Conservation (phyloP, 1,140 invertebrate genomes). For the Diachasmimorpha longicaudata region DNA sequence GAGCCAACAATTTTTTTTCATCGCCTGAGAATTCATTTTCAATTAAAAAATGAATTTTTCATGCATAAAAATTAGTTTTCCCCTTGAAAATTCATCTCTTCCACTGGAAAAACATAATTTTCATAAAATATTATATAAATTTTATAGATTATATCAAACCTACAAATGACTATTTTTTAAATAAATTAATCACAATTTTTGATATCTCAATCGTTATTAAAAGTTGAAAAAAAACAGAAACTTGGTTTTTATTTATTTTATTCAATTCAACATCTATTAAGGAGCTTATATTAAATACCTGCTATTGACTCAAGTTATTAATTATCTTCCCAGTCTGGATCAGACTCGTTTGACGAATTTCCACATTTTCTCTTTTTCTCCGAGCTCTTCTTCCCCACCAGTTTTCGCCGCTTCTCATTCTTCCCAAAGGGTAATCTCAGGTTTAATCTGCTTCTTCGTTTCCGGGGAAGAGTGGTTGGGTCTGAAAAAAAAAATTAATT, state of each 20-base stretch:
- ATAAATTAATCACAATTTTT: neutral
- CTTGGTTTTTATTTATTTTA: neutral
- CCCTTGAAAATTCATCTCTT: too few species aligned
- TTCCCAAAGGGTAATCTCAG: neutral
- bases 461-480: conserved; percentile 37
- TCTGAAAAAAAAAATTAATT: conserved; percentile 18
- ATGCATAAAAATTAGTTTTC: too few species aligned
- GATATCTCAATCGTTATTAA: neutral
- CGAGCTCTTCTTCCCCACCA: neutral
- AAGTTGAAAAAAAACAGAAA: neutral
- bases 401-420: conserved; percentile 4
- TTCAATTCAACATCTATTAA: too few species aligned
- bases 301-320: neutral
- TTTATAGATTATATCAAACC: neutral
- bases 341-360: neutral
- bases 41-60: neutral
- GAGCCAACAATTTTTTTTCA: neutral
- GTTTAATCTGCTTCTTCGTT: conserved; percentile 9
- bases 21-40: neutral
- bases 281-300: too few species aligned
- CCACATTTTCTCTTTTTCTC: neutral
- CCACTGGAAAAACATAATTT: neutral
- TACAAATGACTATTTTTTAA: neutral
- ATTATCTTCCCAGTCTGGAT: conserved; percentile 8
- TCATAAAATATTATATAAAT: neutral